phyloP scores from a whole-genome alignment of 2,797 vertebrate genomes.

The Hylomyscus alleni region DNA sequence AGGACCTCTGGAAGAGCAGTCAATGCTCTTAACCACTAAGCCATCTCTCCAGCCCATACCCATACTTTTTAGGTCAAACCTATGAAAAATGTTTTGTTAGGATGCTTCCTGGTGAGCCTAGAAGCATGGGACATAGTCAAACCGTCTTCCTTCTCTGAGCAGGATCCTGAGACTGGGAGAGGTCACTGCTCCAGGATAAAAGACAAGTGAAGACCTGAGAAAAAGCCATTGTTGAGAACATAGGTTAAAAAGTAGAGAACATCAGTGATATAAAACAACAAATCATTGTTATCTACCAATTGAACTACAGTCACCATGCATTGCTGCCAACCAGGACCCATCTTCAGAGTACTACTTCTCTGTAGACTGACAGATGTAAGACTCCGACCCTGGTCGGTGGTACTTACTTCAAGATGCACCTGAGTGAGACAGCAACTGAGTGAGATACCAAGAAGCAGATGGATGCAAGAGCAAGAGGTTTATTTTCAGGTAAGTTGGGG shows the following conservation, averaged over 20 bases:
- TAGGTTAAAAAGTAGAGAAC: neutral
- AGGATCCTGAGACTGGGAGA: neutral
- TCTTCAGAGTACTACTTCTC: neutral
- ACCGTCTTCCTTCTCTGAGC: neutral
- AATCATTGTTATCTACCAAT: neutral
- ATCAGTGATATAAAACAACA: neutral
- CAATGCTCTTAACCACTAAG: no score
- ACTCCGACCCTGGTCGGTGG: no score
- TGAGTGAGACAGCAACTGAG: no score
- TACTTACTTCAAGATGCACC: no score
- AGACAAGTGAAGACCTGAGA: neutral
- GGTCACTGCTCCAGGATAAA: neutral
- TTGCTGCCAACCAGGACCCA: neutral
- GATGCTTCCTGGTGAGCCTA: neutral
- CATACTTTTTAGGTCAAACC: neutral
- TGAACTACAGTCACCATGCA: neutral
- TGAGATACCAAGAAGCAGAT: no score
- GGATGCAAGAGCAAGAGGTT: no score
- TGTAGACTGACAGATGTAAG: neutral
- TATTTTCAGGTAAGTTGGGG: no score
- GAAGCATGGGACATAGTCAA: neutral
- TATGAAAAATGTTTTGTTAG: neutral
- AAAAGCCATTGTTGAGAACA: conserved; percentile 4
- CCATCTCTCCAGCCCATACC: neutral
- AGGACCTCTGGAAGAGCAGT: no score